Conservation (phyloP, 2,113 vertebrate genomes). For the Amia ocellicauda region DNA sequence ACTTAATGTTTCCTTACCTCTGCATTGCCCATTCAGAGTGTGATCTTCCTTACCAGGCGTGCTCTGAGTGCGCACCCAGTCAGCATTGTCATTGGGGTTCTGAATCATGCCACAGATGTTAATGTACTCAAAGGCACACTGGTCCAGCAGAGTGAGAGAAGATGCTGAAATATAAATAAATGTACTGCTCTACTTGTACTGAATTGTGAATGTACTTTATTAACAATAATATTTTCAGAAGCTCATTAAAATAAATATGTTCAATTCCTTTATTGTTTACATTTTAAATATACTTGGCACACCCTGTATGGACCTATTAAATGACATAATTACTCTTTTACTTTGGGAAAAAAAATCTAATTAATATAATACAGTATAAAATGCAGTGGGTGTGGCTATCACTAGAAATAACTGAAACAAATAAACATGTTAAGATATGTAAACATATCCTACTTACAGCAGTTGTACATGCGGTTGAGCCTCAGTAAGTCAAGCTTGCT, state of each 20-base stretch:
- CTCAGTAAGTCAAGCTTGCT: slow-evolving; percentile 75
- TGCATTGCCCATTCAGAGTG: slow-evolving; percentile 69
- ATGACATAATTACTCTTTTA: no score
- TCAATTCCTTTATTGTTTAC: background rate
- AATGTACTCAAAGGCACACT: slow-evolving; percentile 79
- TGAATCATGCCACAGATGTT: slow-evolving; percentile 93
- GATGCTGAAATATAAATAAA: slow-evolving; percentile 57
- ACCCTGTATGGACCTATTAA: no score
- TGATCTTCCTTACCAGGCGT: slow-evolving; percentile 56
- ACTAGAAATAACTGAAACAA: no score
- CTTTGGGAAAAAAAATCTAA: no score
- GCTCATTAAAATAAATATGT: background rate
- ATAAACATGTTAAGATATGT: no score
- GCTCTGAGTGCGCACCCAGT: slow-evolving; percentile 70
- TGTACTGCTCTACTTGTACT: no score
- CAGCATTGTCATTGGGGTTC: slow-evolving; percentile 57
- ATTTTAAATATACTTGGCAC: background rate
- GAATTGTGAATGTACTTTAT: no score
- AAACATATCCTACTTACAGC: slow-evolving; percentile 88
- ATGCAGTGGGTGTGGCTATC: no score
- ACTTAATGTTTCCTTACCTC: slow-evolving; percentile 57
- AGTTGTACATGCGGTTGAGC: slow-evolving; percentile 90
- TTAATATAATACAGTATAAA: no score
- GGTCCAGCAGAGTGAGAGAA: slow-evolving; percentile 80
- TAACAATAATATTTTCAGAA: no score